Conservation (phyloP, 2,797 vertebrate species). For the Sebastes taczanowskii region DNA sequence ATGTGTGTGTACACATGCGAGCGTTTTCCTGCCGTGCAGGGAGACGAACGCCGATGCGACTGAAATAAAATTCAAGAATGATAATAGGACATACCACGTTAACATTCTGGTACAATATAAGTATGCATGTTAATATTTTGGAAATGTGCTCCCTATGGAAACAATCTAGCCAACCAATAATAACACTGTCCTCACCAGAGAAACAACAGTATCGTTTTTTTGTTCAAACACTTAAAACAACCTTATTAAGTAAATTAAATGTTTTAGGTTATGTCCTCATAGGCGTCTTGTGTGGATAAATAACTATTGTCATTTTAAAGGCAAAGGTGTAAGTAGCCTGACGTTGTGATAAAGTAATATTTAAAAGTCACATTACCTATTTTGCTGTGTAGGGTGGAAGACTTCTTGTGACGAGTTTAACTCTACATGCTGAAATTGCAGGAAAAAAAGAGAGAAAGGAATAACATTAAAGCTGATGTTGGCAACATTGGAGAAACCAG, state of each 20-base stretch:
- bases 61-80: constrained; percentile 33
- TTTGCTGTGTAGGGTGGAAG: neutral
- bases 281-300: neutral
- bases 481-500: too few relatives aligned
- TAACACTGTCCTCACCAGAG: neutral
- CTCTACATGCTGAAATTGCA: neutral
- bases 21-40: constrained; percentile 5
- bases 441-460: neutral
- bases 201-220: neutral
- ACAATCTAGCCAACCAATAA: neutral
- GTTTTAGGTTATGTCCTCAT: neutral
- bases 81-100: constrained; percentile 21
- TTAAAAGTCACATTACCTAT: neutral
- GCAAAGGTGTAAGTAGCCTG: neutral
- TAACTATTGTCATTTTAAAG: neutral
- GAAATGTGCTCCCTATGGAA: constrained; percentile 7
- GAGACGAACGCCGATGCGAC: constrained; percentile 29
- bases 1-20: constrained; percentile 21
- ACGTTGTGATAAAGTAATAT: neutral
- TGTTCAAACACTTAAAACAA: neutral
- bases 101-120: constrained; percentile 15
- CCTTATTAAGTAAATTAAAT: neutral
- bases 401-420: neutral
- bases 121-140: constrained; percentile 18
- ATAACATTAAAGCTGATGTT: neutral